Percentiles rank a stretch among this genome's conserved stretches.
phyloP scores from a whole-genome alignment of 2,113 vertebrate genomes.

The Monarcha castaneiventris region DNA sequence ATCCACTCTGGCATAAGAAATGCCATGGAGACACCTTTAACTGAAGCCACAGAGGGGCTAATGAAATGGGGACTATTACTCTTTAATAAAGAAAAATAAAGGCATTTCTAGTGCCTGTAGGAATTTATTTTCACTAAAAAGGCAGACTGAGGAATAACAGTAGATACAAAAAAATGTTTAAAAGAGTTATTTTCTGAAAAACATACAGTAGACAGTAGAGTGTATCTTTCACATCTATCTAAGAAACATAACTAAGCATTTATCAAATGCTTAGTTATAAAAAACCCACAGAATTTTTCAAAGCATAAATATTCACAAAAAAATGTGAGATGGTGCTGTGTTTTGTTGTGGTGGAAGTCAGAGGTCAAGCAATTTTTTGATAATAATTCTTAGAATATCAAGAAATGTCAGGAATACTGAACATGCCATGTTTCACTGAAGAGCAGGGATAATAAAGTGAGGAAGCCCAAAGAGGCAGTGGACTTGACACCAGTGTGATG shows the following conservation, averaged over 20 bases:
- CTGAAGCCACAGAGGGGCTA: background rate
- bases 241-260: background rate
- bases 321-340: background rate
- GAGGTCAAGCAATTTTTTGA: background rate
- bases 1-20: background rate
- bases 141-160: background rate
- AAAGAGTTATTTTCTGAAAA: constrained; percentile 14
- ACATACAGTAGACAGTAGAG: background rate
- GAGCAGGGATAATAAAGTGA: background rate
- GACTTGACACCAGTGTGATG: background rate
- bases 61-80: background rate
- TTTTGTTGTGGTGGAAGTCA: background rate
- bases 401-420: background rate
- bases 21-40: background rate
- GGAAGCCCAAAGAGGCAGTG: background rate
- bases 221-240: background rate
- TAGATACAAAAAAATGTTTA: background rate
- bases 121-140: constrained; percentile 39
- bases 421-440: background rate
- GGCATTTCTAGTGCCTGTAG: background rate
- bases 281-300: background rate
- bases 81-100: constrained; percentile 26
- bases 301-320: background rate
- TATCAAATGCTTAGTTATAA: background rate
- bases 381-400: background rate